phyloP scores from a whole-genome alignment of 1,140 invertebrate genomes.

The Calliopsis andreniformis region DNA sequence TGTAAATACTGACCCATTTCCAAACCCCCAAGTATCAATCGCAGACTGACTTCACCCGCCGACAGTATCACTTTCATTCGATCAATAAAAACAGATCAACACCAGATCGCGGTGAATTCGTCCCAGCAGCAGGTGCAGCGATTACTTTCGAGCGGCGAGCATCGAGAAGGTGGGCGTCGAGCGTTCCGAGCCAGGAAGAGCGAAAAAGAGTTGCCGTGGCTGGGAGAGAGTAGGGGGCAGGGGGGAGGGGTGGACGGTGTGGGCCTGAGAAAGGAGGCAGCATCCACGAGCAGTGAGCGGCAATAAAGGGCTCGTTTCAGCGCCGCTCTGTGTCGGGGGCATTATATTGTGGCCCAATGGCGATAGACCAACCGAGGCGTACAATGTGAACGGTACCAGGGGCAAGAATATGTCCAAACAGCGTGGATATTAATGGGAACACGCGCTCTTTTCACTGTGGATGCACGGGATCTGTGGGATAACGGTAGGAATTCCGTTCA shows the following conservation, averaged over 20 bases:
- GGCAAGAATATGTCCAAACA: conserved; percentile 47
- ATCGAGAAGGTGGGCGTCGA: neutral
- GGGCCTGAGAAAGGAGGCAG: conserved; percentile 79
- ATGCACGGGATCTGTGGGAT: conserved; percentile 43
- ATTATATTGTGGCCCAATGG: conserved; percentile 57
- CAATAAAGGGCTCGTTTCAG: conserved; percentile 79
- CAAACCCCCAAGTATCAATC: too few relatives aligned
- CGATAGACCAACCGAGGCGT: conserved; percentile 24
- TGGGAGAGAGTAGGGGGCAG: neutral
- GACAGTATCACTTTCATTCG: too few relatives aligned
- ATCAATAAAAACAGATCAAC: neutral
- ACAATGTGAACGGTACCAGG: conserved; percentile 61
- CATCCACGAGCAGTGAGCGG: conserved; percentile 73
- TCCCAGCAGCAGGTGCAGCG: conserved; percentile 40
- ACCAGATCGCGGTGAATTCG: conserved; percentile 16
- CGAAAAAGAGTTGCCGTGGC: neutral
- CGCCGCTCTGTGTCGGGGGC: conserved; percentile 58
- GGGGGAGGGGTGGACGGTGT: conserved; percentile 12
- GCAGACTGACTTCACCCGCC: too few relatives aligned
- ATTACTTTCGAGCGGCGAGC: neutral
- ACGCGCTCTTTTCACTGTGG: conserved; percentile 4
- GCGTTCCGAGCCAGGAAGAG: neutral
- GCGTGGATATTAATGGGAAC: conserved; percentile 33
- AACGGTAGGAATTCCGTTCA: conserved; percentile 47
- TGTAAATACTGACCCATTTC: too few relatives aligned